Base-by-base conservation (phyloP, 1,140 invertebrate species). In the Conus betulinus region DNA sequence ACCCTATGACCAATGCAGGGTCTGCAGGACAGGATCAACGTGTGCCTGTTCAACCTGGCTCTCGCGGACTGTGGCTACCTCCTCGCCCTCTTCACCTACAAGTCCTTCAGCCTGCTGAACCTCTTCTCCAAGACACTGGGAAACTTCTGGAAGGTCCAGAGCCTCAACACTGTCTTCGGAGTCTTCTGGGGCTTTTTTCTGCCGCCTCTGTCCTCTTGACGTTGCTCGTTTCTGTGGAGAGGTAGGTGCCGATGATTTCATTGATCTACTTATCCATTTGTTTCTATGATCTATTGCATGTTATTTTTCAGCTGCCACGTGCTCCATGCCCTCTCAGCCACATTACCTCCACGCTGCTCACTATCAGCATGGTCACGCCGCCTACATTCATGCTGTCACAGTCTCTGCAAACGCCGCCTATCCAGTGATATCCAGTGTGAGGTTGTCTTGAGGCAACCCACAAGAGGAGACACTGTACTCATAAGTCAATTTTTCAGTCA, bases 21-120 rank as follows among this genome's bases (percentile, higher is more conserved):
- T 85, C 60, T 85, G 25, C 53, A 51, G 63, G 84, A 85, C 63
- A n/a, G 84, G 25, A 85, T 85, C 84, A 85, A 85, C 84, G 53
- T 85, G 60, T 85, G 84, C 63, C 84, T 85, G 57, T 85, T 85
- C 60, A 67, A 60, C 39, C 60, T 85, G 84, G 84, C 84, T 39
- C 8, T 67, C 13, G 84, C 84, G 39, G 84, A 85, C 84, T 53
- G 53, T 13, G 84, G 84, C 60, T 85, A 85, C 84, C 84, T 85
- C 5, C 4, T 85, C 0, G 55, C 84, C 39, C n/a, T 67, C 57
- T 85, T 71, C 57, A 55, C 25, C 60, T 85, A 85, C 63, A 85
- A 85, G 63, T 85, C 57, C 55, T 85, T 85, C 57, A 85, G 84
- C 84, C 15, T 85, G 13, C 60, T 85, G n/a, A 25, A 23, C 13